phyloP scores from a whole-genome alignment of 2,797 vertebrate species.

The Coregonus suidteri region DNA sequence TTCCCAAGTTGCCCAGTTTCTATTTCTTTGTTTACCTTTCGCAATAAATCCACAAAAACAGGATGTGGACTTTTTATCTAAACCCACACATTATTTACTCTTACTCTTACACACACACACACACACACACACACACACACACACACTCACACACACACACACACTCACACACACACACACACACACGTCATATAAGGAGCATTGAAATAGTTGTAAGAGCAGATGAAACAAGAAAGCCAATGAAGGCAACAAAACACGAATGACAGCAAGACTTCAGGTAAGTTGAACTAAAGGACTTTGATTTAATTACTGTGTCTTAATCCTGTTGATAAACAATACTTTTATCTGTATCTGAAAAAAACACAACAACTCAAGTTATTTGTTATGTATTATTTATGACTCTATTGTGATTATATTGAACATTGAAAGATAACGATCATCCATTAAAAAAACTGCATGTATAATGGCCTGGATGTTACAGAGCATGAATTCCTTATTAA shows the following conservation, averaged over 20 bases:
- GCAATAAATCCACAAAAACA: constrained; percentile 1
- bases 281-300: neutral
- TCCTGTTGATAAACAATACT: neutral
- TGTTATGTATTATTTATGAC: neutral
- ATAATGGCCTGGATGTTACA: too few species aligned
- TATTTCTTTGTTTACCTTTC: neutral
- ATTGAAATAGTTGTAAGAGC: neutral
- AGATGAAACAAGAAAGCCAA: neutral
- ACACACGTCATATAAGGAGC: constrained; percentile 8
- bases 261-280: neutral
- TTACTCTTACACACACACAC: constrained; percentile 23
- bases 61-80: neutral
- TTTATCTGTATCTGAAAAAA: neutral
- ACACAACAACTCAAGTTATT: neutral
- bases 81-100: neutral
- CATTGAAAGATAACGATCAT: neutral
- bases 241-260: too few species aligned
- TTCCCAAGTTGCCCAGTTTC: neutral
- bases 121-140: constrained; percentile 13
- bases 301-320: neutral
- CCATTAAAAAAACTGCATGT: too few species aligned
- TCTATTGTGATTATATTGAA: neutral
- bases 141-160: constrained; percentile 17
- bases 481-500: neutral
- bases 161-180: constrained; percentile 20